Evolutionary conservation across 1,140 invertebrate species (phyloP), one percentile per base, ranked within the genome.

Genomic region (Apolygus lucorum): DNA sequence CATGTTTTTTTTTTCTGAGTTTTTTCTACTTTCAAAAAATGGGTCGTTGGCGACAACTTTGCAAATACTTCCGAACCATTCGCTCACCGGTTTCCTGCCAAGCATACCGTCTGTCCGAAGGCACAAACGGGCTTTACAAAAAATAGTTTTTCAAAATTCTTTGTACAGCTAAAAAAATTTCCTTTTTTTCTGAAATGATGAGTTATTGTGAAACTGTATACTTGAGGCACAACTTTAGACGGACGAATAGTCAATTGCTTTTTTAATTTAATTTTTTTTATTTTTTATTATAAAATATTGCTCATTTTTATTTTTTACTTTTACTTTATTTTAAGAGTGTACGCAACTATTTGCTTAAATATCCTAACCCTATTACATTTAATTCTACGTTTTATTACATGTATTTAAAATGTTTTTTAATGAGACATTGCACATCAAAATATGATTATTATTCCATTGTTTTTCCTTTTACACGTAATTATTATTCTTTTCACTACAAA

Each of bases 121-220:
- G 54, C 54, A 59, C 54, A 59, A 59, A 59, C 54, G 54, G 54
- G 54, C 54, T 59, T 59, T 59, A 59, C 54, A 59, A 59, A 59
- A 59, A 59, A 59, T 59, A 59, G 54, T 59, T 59, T 59, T 24
- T 17, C 22, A 11, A 17, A 59, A 59, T 59, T 14, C 54, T 13
- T 4, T 59, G 22, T 4, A 8, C 4, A 42, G 34, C 34, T 42
- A 42, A 42, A 42, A 42, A 42, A 42, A 59, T 14, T 24, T 59
- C 54, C 11, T 49, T 49, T 49, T 49, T 49, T 49, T 49, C 4
- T 14, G 22, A 59, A 59, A 59, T 59, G 54, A 17, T 59, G 54
- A 59, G 54, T 59, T 59, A 59, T 59, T 59, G 54, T 59, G 54
- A 59, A 59, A 59, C 54, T 59, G 54, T 59, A 59, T 59, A 14